Conservation (phyloP, 2,888 invertebrate genomes). For the Leucoma salicis region DNA sequence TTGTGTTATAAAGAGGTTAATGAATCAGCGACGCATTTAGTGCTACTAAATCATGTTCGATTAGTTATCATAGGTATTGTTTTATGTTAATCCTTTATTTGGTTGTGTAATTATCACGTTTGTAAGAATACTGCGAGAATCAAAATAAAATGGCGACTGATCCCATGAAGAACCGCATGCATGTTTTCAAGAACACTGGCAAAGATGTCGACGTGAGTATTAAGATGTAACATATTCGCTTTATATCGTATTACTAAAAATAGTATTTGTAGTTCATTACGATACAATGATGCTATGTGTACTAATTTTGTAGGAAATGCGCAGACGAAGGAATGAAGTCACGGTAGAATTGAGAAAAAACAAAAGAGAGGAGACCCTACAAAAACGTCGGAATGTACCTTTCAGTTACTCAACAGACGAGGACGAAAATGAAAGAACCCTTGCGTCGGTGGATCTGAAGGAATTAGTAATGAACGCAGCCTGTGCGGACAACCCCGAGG, state of each 20-base stretch:
- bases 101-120: constrained; percentile 67
- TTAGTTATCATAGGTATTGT: constrained; percentile 59
- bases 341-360: constrained; percentile 98
- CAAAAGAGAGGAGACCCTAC: constrained; percentile 97
- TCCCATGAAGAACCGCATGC: constrained; percentile 92
- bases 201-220: constrained; percentile 98
- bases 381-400: constrained; percentile 98
- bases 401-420: constrained; percentile 91
- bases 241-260: neutral
- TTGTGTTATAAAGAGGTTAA: constrained; percentile 63
- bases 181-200: constrained; percentile 99
- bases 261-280: neutral
- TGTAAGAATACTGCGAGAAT: constrained; percentile 57
- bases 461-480: constrained; percentile 94
- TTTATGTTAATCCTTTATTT: constrained; percentile 73
- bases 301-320: constrained; percentile 90
- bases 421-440: constrained; percentile 87
- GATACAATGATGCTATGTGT: constrained; percentile 25
- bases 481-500: constrained; percentile 88
- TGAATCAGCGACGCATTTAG: constrained; percentile 65
- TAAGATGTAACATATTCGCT: constrained; percentile 12
- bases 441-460: constrained; percentile 88
- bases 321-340: constrained; percentile 97
- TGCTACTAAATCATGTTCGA: constrained; percentile 70
- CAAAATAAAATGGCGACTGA: constrained; percentile 89